Conservation (phyloP, 2,888 invertebrate species). For the Dorcus hopei region DNA sequence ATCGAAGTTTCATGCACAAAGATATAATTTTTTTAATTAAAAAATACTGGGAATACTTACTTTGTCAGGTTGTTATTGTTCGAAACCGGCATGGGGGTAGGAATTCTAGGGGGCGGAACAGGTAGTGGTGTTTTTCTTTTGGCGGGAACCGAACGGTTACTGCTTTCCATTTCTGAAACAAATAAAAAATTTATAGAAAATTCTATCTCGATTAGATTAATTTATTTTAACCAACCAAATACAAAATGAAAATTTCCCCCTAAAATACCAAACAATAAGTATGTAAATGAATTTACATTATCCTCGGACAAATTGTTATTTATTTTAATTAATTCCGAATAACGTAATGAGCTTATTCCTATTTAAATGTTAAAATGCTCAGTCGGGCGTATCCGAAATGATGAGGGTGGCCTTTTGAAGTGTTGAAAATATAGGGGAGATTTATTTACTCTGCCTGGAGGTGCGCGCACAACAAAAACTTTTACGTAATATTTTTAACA, state of each 20-base stretch:
- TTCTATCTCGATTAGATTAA: too few species aligned
- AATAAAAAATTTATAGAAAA: slow-evolving; percentile 8
- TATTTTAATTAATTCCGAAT: slow-evolving; percentile 14
- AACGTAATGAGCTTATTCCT: slow-evolving; percentile 13
- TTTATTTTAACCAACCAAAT: background rate
- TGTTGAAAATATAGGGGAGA: background rate
- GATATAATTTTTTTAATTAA: slow-evolving; percentile 15
- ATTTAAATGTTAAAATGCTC: slow-evolving; percentile 13
- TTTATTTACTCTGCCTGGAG: background rate
- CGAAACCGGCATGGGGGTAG: slow-evolving; percentile 55
- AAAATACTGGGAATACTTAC: slow-evolving; percentile 38
- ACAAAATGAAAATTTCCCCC: background rate
- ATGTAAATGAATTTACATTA: slow-evolving; percentile 1
- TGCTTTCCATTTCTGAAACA: slow-evolving; percentile 25
- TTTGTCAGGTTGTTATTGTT: slow-evolving; percentile 51
- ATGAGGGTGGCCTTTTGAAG: slow-evolving; percentile 9
- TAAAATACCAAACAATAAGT: background rate
- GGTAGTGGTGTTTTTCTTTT: slow-evolving; percentile 50
- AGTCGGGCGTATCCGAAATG: slow-evolving; percentile 7
- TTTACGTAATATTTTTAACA: too few species aligned
- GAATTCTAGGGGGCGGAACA: slow-evolving; percentile 55
- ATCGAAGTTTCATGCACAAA: background rate
- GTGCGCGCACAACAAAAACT: too few species aligned
- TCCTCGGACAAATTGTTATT: slow-evolving; percentile 2
- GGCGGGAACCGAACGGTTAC: slow-evolving; percentile 22